Evolutionary conservation across 2,113 vertebrate species (phyloP).

Genomic region (Fregetta grallaria): DNA sequence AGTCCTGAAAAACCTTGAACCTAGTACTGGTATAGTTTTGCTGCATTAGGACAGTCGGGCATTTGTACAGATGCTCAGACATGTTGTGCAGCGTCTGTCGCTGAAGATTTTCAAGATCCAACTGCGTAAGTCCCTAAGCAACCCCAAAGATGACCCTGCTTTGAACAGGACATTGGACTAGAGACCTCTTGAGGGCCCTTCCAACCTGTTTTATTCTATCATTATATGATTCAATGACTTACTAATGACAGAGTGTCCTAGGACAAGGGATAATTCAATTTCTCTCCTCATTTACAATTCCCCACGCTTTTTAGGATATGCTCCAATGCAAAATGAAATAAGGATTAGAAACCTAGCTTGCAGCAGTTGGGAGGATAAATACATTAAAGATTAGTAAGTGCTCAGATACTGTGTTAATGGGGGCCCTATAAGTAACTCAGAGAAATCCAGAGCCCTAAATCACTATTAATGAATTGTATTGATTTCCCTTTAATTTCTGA

Average conservation of each 20-base stretch:
- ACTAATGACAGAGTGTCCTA: not conserved
- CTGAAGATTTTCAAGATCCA: not conserved
- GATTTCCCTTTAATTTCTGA: slow-evolving; percentile 46
- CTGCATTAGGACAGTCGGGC: not conserved
- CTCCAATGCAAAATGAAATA: slow-evolving; percentile 23
- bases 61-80: not conserved
- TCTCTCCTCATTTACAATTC: not conserved
- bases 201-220: not conserved
- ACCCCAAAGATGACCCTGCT: not conserved
- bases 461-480: slow-evolving; percentile 44
- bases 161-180: not conserved
- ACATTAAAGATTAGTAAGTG: slow-evolving; percentile 25
- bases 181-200: not conserved
- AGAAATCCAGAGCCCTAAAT: slow-evolving; percentile 30
- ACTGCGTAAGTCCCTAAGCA: not conserved
- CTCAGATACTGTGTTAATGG: not conserved
- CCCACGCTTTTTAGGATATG: not conserved
- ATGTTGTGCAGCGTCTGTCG: not conserved
- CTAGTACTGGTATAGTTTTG: not conserved
- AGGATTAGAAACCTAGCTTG: not conserved
- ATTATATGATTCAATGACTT: not conserved
- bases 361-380: slow-evolving; percentile 18
- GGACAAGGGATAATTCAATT: not conserved
- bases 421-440: not conserved
- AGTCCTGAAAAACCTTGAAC: not conserved